Evolutionary conservation across 2,888 invertebrate genomes (phyloP).

Genomic region (Latheticus oryzae): DNA sequence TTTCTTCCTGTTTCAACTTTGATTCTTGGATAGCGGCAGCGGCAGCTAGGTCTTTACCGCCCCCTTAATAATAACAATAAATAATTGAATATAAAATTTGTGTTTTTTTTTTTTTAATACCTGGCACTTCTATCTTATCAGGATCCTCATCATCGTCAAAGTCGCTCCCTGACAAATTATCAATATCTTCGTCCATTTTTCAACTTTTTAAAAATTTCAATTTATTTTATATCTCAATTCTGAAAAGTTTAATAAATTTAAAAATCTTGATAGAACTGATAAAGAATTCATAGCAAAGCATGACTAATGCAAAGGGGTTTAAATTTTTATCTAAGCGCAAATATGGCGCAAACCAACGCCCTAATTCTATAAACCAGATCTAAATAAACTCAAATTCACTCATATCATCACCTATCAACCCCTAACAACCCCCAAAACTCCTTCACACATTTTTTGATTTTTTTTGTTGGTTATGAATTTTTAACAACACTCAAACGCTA

Average conservation of each 20-base stretch:
- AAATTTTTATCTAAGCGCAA: conserved; percentile 60
- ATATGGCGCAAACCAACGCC: conserved; percentile 66
- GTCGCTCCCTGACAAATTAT: conserved; percentile 74
- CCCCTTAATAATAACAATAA: conserved; percentile 69
- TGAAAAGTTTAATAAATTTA: too few species aligned
- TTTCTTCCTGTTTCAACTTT: conserved; percentile 67
- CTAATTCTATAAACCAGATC: conserved; percentile 49
- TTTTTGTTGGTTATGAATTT: conserved; percentile 67
- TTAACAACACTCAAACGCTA: conserved; percentile 57
- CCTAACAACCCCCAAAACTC: conserved; percentile 40
- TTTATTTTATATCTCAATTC: too few species aligned
- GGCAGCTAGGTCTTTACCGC: conserved; percentile 88
- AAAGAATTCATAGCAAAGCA: conserved; percentile 46
- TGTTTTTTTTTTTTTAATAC: too few species aligned
- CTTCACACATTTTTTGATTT: conserved; percentile 54
- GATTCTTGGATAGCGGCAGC: conserved; percentile 73
- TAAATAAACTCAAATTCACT: conserved; percentile 37
- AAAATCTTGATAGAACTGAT: conserved; percentile 34
- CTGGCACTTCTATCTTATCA: conserved; percentile 91
- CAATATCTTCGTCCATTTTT: conserved; percentile 64
- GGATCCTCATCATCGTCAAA: conserved; percentile 92
- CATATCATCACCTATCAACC: conserved; percentile 21
- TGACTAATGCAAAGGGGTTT: conserved; percentile 43
- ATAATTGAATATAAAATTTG: too few species aligned
- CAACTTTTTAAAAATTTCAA: conserved; percentile 32